Evolutionary conservation across 2,888 invertebrate genomes (phyloP), one percentile per base, ranked within the genome.

Genomic region (Oligia fasciuncula): DNA sequence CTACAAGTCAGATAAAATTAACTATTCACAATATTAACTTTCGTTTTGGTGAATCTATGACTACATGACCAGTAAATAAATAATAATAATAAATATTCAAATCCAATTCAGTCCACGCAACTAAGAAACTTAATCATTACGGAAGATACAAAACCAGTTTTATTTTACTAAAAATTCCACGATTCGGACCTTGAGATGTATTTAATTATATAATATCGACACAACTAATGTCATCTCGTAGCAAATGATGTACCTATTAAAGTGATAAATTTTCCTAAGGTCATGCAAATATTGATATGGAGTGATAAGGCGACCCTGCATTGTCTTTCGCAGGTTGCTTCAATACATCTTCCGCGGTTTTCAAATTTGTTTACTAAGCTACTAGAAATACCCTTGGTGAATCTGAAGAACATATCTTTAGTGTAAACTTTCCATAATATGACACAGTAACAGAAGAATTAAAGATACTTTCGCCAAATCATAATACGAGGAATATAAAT

Each of bases 261-360:
- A 87, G 84, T 86, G 81, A 88, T 92, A 93, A 91, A 92, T 90
- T 91, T 92, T 90, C 92, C 91, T 93, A 94, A 95, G 95, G 94
- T 93, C 91, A 90, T 85, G 90, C 88, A 93, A 95, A 95, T 94
- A 94, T 94, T 95, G 92, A 92, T 90, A 90, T 85, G 84, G 73
- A 83, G 82, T 92, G 95, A 95, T 95, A 94, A 93, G 79, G 81
- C 89, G 93, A 93, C 94, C 94, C 94, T 94, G 95, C 93, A 94
- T 95, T 95, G 94, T 95, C 87, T 93, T 86, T 81, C 77, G 67
- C 85, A 83, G 76, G 75, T 85, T 84, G 80, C 89, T 91, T 91
- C 88, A 80, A 73, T 77, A 67, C 87, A 87, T 90, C 91, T 92
- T 91, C 92, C 91, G 88, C 66, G 49, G 81, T 77, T 69, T 80